These are phyloP conservation scores for Dysdera silvatica DNA, from an alignment of 1,140 invertebrate species.

Conservation along the genomic window DNA sequence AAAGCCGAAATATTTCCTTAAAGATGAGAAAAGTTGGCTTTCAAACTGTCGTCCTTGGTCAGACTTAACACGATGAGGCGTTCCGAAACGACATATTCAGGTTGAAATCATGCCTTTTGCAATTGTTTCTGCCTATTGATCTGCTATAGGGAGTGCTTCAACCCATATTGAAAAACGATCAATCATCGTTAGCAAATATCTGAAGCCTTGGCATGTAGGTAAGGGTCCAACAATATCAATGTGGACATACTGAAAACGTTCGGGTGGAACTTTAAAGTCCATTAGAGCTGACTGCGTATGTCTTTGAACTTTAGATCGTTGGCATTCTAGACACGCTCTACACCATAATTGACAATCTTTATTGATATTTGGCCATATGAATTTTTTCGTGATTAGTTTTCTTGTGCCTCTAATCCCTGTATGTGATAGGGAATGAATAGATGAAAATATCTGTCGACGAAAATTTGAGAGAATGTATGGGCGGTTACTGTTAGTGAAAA, in stretches of 20 bases:
- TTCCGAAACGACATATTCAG: slow-evolving; percentile 41
- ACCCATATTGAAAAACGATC: slow-evolving; percentile 17
- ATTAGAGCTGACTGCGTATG: background rate
- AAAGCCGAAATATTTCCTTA: slow-evolving; percentile 18
- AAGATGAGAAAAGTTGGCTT: slow-evolving; percentile 35
- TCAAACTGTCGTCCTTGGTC: slow-evolving; percentile 47
- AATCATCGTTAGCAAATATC: background rate
- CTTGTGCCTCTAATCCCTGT: background rate
- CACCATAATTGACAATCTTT: background rate
- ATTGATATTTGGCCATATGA: slow-evolving; percentile 4
- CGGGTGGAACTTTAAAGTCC: background rate
- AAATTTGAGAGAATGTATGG: background rate
- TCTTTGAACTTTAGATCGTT: background rate
- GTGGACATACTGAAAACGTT: background rate
- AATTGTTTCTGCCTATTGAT: slow-evolving; percentile 41
- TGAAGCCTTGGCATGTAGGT: background rate
- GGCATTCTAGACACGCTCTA: background rate
- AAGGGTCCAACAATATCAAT: background rate
- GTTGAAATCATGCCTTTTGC: slow-evolving; percentile 36
- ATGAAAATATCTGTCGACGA: background rate
- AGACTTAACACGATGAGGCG: slow-evolving; percentile 35
- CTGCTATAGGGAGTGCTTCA: slow-evolving; percentile 41
- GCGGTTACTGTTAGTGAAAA: background rate
- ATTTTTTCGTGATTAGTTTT: background rate
- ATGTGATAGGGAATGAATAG: background rate